Conservation (phyloP, 2,797 vertebrate species). For the Spinus pinus region DNA sequence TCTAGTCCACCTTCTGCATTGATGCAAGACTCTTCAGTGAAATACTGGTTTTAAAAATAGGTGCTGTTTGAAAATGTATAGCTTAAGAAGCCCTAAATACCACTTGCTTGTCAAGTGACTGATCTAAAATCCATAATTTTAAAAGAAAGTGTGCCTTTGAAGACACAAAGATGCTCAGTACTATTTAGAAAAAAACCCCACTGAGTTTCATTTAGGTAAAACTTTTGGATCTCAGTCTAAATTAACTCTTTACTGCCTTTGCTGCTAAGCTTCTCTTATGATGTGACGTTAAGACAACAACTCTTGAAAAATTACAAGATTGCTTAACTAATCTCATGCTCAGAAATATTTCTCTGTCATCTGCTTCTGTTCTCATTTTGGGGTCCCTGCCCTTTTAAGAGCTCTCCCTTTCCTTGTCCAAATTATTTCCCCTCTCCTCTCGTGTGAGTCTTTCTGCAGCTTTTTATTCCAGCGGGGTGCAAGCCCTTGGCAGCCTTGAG, state of each 20-base stretch:
- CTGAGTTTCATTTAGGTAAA: neutral
- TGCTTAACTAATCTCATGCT: neutral
- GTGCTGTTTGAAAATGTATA: neutral
- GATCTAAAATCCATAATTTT: neutral
- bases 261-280: neutral
- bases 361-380: neutral
- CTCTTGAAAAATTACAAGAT: neutral
- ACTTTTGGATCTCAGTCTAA: neutral
- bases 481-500: neutral
- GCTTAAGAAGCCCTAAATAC: neutral
- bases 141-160: neutral
- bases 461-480: neutral
- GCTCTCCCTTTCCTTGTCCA: neutral
- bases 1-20: neutral
- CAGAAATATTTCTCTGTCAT: neutral
- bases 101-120: conserved; percentile 4
- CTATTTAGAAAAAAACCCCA: neutral
- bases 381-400: neutral
- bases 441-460: neutral
- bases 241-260: neutral
- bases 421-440: neutral
- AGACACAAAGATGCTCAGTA: neutral
- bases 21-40: neutral
- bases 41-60: conserved; percentile 18
- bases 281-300: neutral